Evolutionary conservation across 2,888 invertebrate genomes (phyloP), one percentile per base, ranked within the genome.

Genomic region (Ichneumoninae sp.): DNA sequence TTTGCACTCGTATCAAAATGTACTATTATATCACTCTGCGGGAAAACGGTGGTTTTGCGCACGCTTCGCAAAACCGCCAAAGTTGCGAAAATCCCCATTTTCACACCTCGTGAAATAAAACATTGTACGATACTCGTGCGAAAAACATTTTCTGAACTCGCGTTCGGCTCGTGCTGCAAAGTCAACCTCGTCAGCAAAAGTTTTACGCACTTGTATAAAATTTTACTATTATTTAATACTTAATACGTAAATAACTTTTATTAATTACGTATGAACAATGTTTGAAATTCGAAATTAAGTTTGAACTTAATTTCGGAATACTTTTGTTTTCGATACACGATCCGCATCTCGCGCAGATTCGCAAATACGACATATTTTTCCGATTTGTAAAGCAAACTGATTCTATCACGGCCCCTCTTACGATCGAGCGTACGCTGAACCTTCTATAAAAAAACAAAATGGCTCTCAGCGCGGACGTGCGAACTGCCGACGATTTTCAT

Each of bases 391-490:
- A 50, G n/a, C 5, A 10, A 8, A 75, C 19, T 13, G 26, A 74
- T 33, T 68, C 6, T 60, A 22, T 69, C 44, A 2, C 33, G 33
- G 7, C 33, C 30, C 22, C 10, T 26, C 52, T 33, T 16, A 52
- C 30, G 40, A 33, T 72, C 5, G 33, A 19, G 10, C 19, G 40
- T 19, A 66, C 36, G 6, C 72, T 68, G 40, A 13, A 66, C 36
- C 3, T 80, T 57, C 33, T 19, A 2, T 66, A 44, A 13, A 16
- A 62, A 30, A 52, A 71, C 30, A 69, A 74, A 36, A 16, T 26
- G 10, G 44, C 40, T 16, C 16, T 30, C 10, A 62, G 3, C 36
- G 36, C 22, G 44, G 40, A 69, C 70, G 69, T 74, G 78, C 68
- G 13, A 72, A 47, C 16, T 62, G 74, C 36, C 7, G 69, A 30